A percentile compares a stretch with the other conserved stretches of the same genome.
Conservation (phyloP, 2,888 invertebrate genomes). For the Drosophila seclusa region DNA sequence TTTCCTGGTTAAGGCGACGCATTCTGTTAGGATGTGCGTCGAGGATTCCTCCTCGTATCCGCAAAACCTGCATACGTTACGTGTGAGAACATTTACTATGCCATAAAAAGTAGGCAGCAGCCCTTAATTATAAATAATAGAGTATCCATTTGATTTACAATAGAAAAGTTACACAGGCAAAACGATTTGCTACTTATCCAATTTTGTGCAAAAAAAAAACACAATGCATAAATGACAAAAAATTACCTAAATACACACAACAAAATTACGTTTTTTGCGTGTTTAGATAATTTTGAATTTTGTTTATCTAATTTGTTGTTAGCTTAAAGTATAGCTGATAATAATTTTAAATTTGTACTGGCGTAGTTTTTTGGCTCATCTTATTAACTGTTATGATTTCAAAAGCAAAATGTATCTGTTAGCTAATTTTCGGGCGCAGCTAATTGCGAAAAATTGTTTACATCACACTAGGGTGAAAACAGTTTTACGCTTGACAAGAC, state of each 20-base stretch:
- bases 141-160: neutral
- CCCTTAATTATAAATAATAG: slow-evolving; percentile 2
- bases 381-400: slow-evolving; percentile 5
- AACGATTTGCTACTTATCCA: slow-evolving; percentile 35
- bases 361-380: slow-evolving; percentile 7
- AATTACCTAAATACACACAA: slow-evolving; percentile 28
- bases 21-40: too few species aligned
- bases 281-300: neutral
- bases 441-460: slow-evolving; percentile 1
- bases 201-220: slow-evolving; percentile 17
- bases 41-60: too few species aligned
- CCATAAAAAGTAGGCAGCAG: slow-evolving; percentile 18
- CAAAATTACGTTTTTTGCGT: slow-evolving; percentile 25
- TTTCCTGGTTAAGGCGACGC: too few species aligned
- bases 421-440: neutral
- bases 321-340: slow-evolving; percentile 4
- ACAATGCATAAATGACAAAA: slow-evolving; percentile 14
- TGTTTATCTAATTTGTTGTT: slow-evolving; percentile 3
- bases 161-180: slow-evolving; percentile 3
- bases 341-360: slow-evolving; percentile 14
- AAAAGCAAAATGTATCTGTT: slow-evolving; percentile 5
- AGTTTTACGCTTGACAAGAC: slow-evolving; percentile 12
- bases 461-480: neutral
- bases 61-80: too few species aligned
- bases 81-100: neutral